Percentiles rank a stretch among this genome's conserved stretches.
These are phyloP conservation scores for Dromiciops gliroides DNA, from an alignment of 2,113 vertebrate species.

Conservation along the genomic window DNA sequence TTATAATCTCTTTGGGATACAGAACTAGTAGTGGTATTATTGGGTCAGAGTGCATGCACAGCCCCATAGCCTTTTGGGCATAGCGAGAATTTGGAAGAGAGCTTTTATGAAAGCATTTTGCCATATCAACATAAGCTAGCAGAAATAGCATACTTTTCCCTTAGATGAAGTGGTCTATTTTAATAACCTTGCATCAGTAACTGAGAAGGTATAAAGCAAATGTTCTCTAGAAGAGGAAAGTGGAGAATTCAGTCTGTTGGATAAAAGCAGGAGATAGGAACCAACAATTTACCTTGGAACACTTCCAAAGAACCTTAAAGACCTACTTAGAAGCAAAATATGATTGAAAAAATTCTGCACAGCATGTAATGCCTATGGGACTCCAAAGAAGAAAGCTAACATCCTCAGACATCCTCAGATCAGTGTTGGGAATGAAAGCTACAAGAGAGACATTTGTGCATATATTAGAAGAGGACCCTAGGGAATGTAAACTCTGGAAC, in stretches of 20 bases:
- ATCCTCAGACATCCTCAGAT: background rate
- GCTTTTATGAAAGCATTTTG: background rate
- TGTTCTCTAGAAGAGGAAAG: background rate
- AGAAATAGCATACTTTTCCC: background rate
- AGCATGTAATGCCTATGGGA: background rate
- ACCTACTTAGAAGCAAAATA: background rate
- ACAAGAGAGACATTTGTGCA: background rate
- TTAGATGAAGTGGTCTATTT: background rate
- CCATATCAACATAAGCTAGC: background rate
- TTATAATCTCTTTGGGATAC: too few relatives aligned
- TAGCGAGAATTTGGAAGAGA: background rate
- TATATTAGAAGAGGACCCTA: background rate
- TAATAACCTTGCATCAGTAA: background rate
- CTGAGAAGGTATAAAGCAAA: background rate
- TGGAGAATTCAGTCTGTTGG: background rate
- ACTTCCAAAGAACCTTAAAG: background rate
- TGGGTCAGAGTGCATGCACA: too few relatives aligned
- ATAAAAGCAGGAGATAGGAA: background rate
- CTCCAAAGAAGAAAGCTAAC: background rate
- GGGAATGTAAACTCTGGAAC: background rate
- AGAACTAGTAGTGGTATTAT: too few relatives aligned
- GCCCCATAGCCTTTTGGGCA: too few relatives aligned
- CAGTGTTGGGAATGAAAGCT: background rate
- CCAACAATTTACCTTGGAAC: background rate
- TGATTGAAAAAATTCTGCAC: background rate